Base-by-base conservation (phyloP, 2,113 vertebrate species). In the Aix galericulata region DNA sequence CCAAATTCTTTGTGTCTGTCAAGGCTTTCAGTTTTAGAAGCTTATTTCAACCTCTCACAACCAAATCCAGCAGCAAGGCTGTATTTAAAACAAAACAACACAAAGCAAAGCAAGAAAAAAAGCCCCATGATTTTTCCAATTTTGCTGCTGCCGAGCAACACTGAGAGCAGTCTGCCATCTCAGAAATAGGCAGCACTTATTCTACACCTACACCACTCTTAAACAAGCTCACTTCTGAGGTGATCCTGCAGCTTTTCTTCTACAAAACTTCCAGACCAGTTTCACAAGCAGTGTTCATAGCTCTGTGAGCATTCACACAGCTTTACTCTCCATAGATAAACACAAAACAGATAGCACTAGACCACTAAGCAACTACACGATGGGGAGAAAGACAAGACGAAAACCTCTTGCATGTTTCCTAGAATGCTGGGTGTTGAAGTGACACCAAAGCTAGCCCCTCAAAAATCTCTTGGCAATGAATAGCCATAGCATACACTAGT, bases 71-170 rank as follows among this genome's bases (percentile, higher is more conserved):
- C 4, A 69, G 55, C n/a, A 36, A 73, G 34, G 8, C 0, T 13
- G 12, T 62, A 38, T 46, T 56, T 4, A 46, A 69, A 69, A 22
- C 50, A 11, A 42, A 62, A 38, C 13, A 62, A 9, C n/a, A 59
- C 29, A 64, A n/a, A 55, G 17, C 46, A 36, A 48, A 34, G 32
- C 29, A 62, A 53, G 42, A 69, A 26, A 38, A 38, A 38, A 69
- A 18, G 8, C 8, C 15, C 27, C 64, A n/a, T 63, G 36, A 48
- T 50, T 85, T 42, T 84, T 86, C 58, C 53, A 64, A 52, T 56
- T 85, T 58, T 79, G 62, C 50, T 72, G 72, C 81, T 89, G 75
- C 79, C 76, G 75, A 94, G 88, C 60, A 67, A 77, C 78, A 87
- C 36, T 36, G 71, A 63, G 75, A 84, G 84, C 72, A 83, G 46